Evolutionary conservation across 2,797 vertebrate genomes (phyloP), one percentile per base, ranked within the genome.

Genomic region (Periparus ater): DNA sequence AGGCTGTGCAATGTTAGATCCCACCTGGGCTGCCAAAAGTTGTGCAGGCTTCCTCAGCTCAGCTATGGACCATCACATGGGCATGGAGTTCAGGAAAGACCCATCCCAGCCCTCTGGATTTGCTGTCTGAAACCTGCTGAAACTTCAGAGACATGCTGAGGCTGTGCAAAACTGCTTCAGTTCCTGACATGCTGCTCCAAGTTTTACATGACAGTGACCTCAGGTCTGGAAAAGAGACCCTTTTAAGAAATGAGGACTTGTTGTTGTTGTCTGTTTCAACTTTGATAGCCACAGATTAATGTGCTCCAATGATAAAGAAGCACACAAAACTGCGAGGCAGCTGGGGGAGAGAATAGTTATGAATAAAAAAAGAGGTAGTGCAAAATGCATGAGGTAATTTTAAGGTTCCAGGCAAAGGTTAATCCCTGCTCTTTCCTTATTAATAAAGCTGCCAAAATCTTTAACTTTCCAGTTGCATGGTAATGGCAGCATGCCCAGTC

Each of bases 301-400:
- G 27, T 50, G 50, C 29, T 32, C 34, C 42, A 32, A 55, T 16
- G 22, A 51, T 63, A 73, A 78, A 68, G 30, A 54, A 78, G 21
- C 29, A 42, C 11, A 55, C 5, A 66, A 21, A 81, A 86, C 42
- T 54, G 55, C 54, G 84, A 78, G 63, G 57, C 34, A 72, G 34
- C 30, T 40, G 15, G 10, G 8, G 10, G 27, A 88, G 12, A 72
- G 38, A 88, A 76, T 38, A 91, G 27, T 47, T 92, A 60, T 61
- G 62, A 93, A 94, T 92, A 77, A 92, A 88, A 92, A 93, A 94
- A 78, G 32, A 81, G 14, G 15, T 17, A 60, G 67, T 89, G 53
- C 38, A 84, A 91, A 95, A 94, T 91, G 55, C 70, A 81, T 94
- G 85, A 97, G 63, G 66, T 76, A 88, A 90, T 93, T 88, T 84